Evolutionary conservation across 2,888 invertebrate genomes (phyloP).

Genomic region (Eucriotettix oculatus): DNA sequence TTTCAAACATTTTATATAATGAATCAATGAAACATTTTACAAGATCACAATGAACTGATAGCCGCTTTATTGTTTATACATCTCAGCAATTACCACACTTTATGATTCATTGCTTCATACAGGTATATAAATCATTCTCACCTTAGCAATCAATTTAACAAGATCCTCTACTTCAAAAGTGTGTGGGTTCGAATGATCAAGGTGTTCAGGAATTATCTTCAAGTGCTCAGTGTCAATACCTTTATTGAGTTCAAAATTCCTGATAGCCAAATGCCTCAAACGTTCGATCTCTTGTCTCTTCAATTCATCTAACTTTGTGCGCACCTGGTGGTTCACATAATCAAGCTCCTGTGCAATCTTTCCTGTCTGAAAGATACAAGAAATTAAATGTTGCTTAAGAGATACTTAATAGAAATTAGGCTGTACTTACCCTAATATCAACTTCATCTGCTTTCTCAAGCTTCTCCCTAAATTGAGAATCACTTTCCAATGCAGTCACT

Average conservation of each 20-base stretch:
- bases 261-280: conserved; percentile 51
- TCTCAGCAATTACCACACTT: too few relatives aligned
- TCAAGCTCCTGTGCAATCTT: conserved; percentile 83
- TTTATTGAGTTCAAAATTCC: conserved; percentile 46
- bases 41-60: background rate
- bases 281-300: conserved; percentile 78
- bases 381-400: background rate
- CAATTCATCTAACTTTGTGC: conserved; percentile 78
- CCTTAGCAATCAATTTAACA: conserved; percentile 73
- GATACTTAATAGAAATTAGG: background rate
- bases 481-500: conserved; percentile 74
- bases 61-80: background rate
- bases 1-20: too few relatives aligned
- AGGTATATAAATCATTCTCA: conserved; percentile 13
- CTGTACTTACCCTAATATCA: conserved; percentile 57
- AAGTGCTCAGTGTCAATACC: conserved; percentile 42
- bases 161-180: conserved; percentile 92
- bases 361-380: conserved; percentile 49
- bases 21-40: too few relatives aligned
- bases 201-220: conserved; percentile 49
- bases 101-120: too few relatives aligned
- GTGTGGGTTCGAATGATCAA: conserved; percentile 77
- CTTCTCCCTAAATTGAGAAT: conserved; percentile 65
- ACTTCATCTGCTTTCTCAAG: conserved; percentile 64
- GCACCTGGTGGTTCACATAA: conserved; percentile 72